A percentile compares a stretch with the other conserved stretches of the same genome.
These are phyloP conservation scores for Himalopsyche phryganea DNA, from an alignment of 1,140 invertebrate species.

Conservation along the genomic window DNA sequence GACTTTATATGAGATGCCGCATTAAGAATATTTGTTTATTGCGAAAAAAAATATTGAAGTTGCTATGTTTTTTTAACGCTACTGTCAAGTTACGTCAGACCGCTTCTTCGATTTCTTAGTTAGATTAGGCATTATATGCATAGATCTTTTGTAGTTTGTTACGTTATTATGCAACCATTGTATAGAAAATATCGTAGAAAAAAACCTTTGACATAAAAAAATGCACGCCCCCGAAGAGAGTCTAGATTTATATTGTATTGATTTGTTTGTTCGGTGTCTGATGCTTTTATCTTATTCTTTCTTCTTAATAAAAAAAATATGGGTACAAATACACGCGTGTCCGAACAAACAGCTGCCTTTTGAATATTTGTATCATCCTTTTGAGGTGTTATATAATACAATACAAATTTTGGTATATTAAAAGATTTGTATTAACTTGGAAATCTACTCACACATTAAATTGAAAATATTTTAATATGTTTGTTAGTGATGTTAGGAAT, in stretches of 20 bases:
- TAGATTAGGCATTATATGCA: constrained; percentile 30
- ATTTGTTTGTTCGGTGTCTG: constrained; percentile 4
- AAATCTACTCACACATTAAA: too few species aligned
- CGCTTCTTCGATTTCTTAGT: constrained; percentile 9
- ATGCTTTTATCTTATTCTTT: constrained; percentile 14
- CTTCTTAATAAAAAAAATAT: constrained; percentile 1
- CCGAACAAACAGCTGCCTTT: constrained; percentile 31
- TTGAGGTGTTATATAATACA: too few species aligned
- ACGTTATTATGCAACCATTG: constrained; percentile 28
- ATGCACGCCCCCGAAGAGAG: constrained; percentile 13
- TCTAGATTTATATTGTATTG: constrained; percentile 23
- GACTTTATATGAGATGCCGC: too few species aligned
- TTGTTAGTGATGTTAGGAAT: too few species aligned
- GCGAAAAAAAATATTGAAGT: too few species aligned
- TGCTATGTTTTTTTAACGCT: too few species aligned
- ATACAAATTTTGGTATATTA: too few species aligned
- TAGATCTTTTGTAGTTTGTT: constrained; percentile 14
- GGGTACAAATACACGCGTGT: constrained; percentile 16
- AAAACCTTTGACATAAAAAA: constrained; percentile 12
- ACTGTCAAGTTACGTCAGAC: too few species aligned
- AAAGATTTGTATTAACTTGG: too few species aligned
- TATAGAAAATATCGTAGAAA: constrained; percentile 7
- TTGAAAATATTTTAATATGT: too few species aligned
- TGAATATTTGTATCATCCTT: constrained; percentile 4
- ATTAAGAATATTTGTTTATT: too few species aligned